A percentile compares a stretch with the other conserved stretches of the same genome.
Evolutionary conservation across 2,888 invertebrate genomes (phyloP).

Genomic region (Anagyrus pseudococci): DNA sequence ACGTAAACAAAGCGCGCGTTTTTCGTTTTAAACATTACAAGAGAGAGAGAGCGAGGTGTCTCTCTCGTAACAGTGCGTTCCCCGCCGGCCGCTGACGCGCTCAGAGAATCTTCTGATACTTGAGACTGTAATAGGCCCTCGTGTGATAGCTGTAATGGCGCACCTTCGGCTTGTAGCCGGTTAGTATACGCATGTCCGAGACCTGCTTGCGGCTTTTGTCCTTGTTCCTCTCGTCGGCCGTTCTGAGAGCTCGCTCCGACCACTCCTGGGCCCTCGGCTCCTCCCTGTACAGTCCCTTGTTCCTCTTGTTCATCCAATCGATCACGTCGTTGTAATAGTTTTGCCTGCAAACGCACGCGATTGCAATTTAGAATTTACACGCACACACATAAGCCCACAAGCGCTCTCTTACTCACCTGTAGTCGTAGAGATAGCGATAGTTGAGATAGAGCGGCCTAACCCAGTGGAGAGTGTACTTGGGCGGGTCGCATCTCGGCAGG

Average conservation of each 20-base stretch:
- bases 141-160: conserved; percentile 60
- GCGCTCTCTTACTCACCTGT: conserved; percentile 60
- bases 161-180: conserved; percentile 48
- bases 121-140: conserved; percentile 59
- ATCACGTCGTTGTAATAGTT: conserved; percentile 89
- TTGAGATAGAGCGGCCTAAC: conserved; percentile 83
- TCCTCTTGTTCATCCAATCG: conserved; percentile 79
- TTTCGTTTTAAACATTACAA: too few species aligned
- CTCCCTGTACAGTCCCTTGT: conserved; percentile 73
- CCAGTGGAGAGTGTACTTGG: conserved; percentile 82
- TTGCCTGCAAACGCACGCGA: conserved; percentile 63
- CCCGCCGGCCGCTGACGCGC: background rate
- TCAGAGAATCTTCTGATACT: conserved; percentile 57
- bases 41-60: too few species aligned
- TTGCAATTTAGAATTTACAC: background rate
- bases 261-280: conserved; percentile 83
- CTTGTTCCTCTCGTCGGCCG: conserved; percentile 64
- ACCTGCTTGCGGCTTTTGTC: conserved; percentile 52
- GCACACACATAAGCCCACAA: background rate
- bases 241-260: conserved; percentile 82
- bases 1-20: too few species aligned
- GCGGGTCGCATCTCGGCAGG: conserved; percentile 66
- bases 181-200: conserved; percentile 55
- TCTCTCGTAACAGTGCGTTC: too few species aligned
- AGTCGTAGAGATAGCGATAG: conserved; percentile 83